Evolutionary conservation across 2,113 vertebrate species (phyloP).

Genomic region (Sisor rabdophorus): DNA sequence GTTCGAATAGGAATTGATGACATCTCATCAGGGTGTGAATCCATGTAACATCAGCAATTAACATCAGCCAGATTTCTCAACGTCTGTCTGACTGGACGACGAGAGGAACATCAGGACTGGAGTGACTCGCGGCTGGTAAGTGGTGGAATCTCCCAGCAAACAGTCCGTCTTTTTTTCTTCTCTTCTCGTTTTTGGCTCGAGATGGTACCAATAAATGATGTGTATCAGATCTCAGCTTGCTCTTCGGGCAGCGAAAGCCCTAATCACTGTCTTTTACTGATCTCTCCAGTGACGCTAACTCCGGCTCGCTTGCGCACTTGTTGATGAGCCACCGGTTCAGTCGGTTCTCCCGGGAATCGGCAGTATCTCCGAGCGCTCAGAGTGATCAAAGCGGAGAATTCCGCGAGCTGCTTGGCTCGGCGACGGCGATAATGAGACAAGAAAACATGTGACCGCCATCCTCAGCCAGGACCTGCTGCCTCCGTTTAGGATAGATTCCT

Average conservation of each 20-base stretch:
- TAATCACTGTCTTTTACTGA: conserved; percentile 8
- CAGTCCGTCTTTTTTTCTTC: conserved; percentile 25
- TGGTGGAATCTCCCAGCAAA: conserved; percentile 29
- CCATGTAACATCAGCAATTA: no score
- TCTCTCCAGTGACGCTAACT: conserved; percentile 3
- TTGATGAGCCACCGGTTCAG: conserved; percentile 45
- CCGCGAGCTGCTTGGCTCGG: conserved; percentile 19
- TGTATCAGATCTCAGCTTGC: conserved; percentile 27
- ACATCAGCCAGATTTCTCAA: no score
- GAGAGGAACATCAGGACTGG: conserved; percentile 31
- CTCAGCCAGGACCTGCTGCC: conserved; percentile 33
- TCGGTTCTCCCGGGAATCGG: conserved; percentile 26
- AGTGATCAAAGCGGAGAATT: conserved; percentile 44
- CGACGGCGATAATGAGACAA: conserved; percentile 49
- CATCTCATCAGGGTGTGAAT: no score
- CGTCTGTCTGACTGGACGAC: conserved; percentile 37
- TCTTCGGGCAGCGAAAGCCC: conserved; percentile 10
- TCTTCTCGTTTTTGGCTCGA: not conserved
- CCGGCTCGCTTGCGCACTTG: conserved; percentile 18
- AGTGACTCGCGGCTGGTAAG: conserved; percentile 26
- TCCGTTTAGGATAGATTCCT: conserved; percentile 48
- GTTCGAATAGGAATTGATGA: no score
- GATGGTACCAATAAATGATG: conserved; percentile 41
- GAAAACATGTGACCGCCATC: conserved; percentile 39
- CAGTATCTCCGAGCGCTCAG: conserved; percentile 28